Percentiles rank a stretch among this genome's conserved stretches.
Evolutionary conservation across 2,113 vertebrate genomes (phyloP).

Genomic region (Pteruthius melanotis): DNA sequence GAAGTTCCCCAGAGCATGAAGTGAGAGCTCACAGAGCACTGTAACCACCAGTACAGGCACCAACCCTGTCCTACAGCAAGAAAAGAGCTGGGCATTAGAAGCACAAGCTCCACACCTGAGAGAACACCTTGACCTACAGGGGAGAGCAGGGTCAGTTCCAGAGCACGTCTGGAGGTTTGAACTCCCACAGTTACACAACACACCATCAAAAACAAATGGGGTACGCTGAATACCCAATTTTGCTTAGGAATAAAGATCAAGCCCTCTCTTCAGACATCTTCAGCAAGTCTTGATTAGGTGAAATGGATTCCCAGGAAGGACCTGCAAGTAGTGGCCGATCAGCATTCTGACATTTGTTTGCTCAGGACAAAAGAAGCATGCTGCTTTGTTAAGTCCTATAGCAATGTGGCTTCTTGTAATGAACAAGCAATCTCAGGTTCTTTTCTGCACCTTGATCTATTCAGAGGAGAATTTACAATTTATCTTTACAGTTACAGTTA

Average conservation of each 20-base stretch:
- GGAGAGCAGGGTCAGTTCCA: neutral
- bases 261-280: neutral
- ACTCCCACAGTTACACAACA: neutral
- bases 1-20: neutral
- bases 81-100: neutral
- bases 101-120: neutral
- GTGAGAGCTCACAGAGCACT: neutral
- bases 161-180: neutral
- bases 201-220: neutral
- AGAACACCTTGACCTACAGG: neutral
- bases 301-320: neutral
- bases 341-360: neutral
- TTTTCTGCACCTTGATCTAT: neutral
- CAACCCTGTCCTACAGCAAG: neutral
- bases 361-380: neutral
- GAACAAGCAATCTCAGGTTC: neutral
- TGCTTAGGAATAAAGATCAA: neutral
- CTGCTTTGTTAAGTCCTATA: neutral
- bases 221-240: neutral
- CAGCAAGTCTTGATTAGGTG: neutral
- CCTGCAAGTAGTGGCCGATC: neutral
- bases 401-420: neutral
- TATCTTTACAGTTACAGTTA: neutral
- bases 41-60: neutral
- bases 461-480: neutral